Evolutionary conservation across 2,888 invertebrate genomes (phyloP).

Genomic region (Acanthopleura granulata): DNA sequence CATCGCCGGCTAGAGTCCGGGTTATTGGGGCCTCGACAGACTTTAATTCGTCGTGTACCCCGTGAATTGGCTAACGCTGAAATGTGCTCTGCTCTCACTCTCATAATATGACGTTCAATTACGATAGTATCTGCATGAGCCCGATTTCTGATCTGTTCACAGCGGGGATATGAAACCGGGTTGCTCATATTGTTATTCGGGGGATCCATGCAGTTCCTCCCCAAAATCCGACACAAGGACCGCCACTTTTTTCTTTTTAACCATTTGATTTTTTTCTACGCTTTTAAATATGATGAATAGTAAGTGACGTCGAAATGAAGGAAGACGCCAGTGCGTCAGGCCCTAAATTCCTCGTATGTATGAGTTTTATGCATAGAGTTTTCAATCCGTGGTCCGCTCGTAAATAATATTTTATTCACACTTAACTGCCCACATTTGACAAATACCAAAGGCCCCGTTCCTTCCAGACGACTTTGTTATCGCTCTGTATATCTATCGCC

Average conservation of each 20-base stretch:
- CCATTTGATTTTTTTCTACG: not conserved
- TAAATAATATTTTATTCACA: constrained; percentile 19
- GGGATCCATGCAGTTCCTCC: not conserved
- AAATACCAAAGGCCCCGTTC: not conserved
- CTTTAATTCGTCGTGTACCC: constrained; percentile 7
- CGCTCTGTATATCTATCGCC: constrained; percentile 8
- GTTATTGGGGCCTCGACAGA: not conserved
- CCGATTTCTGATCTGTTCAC: constrained; percentile 3
- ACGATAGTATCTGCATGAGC: constrained; percentile 2
- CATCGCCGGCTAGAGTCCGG: not conserved
- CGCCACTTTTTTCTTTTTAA: not conserved
- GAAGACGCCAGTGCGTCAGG: too few relatives aligned
- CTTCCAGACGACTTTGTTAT: not conserved
- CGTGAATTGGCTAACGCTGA: constrained; percentile 13
- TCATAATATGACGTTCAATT: constrained; percentile 19
- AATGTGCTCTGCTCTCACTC: not conserved
- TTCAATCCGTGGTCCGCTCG: not conserved
- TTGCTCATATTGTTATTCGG: not conserved
- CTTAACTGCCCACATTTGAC: constrained; percentile 11
- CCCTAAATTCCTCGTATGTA: too few relatives aligned
- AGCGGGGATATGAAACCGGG: not conserved
- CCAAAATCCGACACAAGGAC: not conserved
- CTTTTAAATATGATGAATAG: not conserved
- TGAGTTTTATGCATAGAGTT: constrained; percentile 7
- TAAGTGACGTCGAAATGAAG: not conserved